phyloP scores from a whole-genome alignment of 2,113 vertebrate genomes.

The Tachycineta bicolor region DNA sequence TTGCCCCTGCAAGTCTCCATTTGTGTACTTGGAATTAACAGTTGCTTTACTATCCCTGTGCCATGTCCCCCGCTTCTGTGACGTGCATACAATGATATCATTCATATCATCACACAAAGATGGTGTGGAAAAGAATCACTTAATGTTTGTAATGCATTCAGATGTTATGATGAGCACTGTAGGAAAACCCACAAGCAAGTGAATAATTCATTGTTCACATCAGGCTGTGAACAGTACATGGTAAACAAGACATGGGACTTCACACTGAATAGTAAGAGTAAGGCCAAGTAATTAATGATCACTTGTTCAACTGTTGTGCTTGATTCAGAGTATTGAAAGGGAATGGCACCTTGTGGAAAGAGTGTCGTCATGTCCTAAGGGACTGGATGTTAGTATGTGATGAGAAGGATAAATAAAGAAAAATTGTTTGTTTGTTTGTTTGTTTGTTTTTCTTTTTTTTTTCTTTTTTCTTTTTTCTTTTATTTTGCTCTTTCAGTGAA shows the following conservation, averaged over 20 bases:
- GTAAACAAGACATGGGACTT: conserved; percentile 16
- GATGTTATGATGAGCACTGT: conserved; percentile 38
- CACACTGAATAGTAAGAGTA: not conserved
- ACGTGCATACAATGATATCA: conserved; percentile 3
- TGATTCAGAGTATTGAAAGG: not conserved
- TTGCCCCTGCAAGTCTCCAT: not conserved
- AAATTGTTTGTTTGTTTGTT: not conserved
- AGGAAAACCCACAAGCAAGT: conserved; percentile 35
- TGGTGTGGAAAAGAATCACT: conserved; percentile 37
- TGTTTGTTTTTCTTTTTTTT: too few relatives aligned
- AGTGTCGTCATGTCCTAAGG: not conserved
- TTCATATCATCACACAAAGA: conserved; percentile 30
- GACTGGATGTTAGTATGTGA: not conserved
- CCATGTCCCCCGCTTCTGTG: not conserved
- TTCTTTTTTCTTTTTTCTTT: too few relatives aligned
- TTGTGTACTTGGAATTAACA: not conserved
- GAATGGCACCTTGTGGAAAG: not conserved
- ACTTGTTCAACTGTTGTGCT: not conserved
- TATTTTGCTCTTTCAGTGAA: not conserved
- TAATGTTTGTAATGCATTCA: conserved; percentile 15
- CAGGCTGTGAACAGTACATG: not conserved
- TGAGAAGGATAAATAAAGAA: not conserved
- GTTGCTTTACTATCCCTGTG: not conserved
- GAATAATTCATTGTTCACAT: conserved; percentile 50
- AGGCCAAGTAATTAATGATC: not conserved